These are phyloP conservation scores for Salminus brasiliensis DNA, from an alignment of 2,113 vertebrate species.

Conservation along the genomic window DNA sequence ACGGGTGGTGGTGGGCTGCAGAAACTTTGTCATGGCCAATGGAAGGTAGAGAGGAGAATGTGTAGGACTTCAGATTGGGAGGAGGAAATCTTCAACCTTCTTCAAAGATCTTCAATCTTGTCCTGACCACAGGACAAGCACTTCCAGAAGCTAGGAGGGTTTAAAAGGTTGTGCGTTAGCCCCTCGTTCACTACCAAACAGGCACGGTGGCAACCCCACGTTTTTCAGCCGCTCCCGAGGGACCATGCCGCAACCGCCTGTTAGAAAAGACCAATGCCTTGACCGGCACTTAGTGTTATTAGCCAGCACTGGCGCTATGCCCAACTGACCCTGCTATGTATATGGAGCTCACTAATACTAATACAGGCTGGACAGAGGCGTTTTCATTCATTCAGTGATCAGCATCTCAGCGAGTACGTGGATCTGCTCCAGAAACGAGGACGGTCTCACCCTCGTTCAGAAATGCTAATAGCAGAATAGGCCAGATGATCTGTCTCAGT, in stretches of 20 bases:
- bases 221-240: background rate
- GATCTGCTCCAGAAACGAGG: background rate
- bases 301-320: background rate
- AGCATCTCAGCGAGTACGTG: background rate
- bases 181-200: background rate
- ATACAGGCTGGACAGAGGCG: background rate
- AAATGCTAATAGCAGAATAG: background rate
- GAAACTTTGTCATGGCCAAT: too few species aligned
- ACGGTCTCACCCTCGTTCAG: background rate
- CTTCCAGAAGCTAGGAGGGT: background rate
- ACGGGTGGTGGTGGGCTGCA: too few species aligned
- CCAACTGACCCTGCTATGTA: background rate
- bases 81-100: too few species aligned
- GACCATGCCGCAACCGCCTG: background rate
- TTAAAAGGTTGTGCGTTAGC: background rate
- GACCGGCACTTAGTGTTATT: background rate
- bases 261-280: background rate
- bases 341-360: background rate
- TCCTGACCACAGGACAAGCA: too few species aligned
- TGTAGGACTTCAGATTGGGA: too few species aligned
- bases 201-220: background rate
- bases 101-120: too few species aligned
- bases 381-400: background rate
- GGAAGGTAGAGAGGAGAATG: too few species aligned
- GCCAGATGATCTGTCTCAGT: background rate